Evolutionary conservation across 2,888 invertebrate species (phyloP).

Genomic region (Luffia ferchaultella): DNA sequence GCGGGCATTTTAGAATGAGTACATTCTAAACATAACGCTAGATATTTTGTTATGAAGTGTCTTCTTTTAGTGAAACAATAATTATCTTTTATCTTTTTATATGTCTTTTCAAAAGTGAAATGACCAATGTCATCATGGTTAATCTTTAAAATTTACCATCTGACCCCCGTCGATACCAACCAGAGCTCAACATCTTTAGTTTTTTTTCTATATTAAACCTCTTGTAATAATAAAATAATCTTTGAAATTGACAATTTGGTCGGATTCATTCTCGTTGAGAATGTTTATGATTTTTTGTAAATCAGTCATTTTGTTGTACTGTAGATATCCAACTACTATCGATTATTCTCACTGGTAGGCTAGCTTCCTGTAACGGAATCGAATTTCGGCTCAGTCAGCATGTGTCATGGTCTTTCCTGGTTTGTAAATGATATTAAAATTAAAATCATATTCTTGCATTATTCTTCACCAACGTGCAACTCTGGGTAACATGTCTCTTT

Average conservation of each 20-base stretch:
- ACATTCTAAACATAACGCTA: conserved; percentile 16
- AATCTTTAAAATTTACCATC: conserved; percentile 16
- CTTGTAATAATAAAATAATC: not conserved
- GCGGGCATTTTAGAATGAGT: conserved; percentile 7
- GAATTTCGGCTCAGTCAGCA: conserved; percentile 21
- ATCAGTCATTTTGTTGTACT: conserved; percentile 13
- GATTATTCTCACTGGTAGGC: conserved; percentile 5
- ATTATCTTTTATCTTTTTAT: conserved; percentile 14
- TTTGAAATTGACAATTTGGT: conserved; percentile 2
- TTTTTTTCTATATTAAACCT: conserved; percentile 5
- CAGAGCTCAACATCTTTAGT: conserved; percentile 14
- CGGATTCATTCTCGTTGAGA: not conserved
- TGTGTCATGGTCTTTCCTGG: conserved; percentile 22
- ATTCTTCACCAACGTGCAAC: conserved; percentile 25
- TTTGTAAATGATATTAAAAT: conserved; percentile 20
- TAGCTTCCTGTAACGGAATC: not conserved
- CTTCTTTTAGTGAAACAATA: conserved; percentile 20
- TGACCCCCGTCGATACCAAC: conserved; percentile 18
- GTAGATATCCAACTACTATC: conserved; percentile 15
- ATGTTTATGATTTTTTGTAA: conserved; percentile 3
- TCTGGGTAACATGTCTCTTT: conserved; percentile 14
- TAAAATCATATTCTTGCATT: conserved; percentile 23
- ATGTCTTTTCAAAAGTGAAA: conserved; percentile 19
- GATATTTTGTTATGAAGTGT: conserved; percentile 12
- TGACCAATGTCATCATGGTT: conserved; percentile 23